Evolutionary conservation across 2,888 invertebrate species (phyloP), one percentile per base, ranked within the genome.

Genomic region (Catocala fraxini): DNA sequence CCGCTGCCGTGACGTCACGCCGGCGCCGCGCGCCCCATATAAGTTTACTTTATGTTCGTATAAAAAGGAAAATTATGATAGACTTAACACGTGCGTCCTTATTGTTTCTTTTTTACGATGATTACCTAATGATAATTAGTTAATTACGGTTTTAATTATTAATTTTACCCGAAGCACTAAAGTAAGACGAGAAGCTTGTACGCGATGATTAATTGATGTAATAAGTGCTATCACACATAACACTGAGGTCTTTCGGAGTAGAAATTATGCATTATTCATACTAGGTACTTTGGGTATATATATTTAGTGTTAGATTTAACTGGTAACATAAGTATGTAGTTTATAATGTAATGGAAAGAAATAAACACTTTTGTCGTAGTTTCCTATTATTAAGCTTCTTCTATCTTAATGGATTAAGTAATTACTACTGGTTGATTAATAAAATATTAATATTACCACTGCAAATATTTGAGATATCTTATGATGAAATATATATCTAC

Each of bases 391-490:
- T 94, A 94, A 94, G 94, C 94, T 94, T 94, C 93, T 93, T 94
- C 93, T 93, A 93, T 92, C 88, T 90, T 93, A 93, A 93, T 90
- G 90, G 89, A 92, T 91, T 94, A 94, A 93, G 91, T 93, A 92
- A 92, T 75, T 92, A 93, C 89, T 92, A 93, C 93, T 92, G 92
- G 91, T 94, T 93, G 92, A 91, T 89, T 93, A 93, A 94, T 93
- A 92, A 92, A 93, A 93, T 93, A 92, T 91, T 92, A 94, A 93
- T 94, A 94, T 93, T 94, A 94, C 94, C 91, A 94, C 92, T 94
- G 93, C 93, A 94, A 94, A 94, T 94, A 94, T 93, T 94, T 94
- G 93, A 94, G 90, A 93, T 94, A 94, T 94, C 94, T 94, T 94
- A 94, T 94, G 93, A 94, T 94, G 91, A 93, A 91, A 94, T 94